Base-by-base conservation (phyloP, 2,888 invertebrate genomes). In the Plemyria rubiginata region DNA sequence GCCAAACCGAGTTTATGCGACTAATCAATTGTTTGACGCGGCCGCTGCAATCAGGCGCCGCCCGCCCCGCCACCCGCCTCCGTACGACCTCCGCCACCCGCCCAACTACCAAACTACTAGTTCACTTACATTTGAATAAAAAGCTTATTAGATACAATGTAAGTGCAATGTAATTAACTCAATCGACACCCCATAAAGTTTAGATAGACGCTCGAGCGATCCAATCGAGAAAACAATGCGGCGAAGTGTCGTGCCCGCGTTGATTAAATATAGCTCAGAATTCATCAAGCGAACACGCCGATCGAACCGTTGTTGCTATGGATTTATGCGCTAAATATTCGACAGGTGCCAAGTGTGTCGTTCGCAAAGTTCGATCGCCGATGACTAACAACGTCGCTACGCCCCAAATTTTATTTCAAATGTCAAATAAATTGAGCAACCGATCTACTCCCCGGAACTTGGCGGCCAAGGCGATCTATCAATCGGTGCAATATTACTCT, bases 281-380 rank as follows among this genome's bases (percentile, higher is more conserved):
- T 91, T 86, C 89, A 89, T 92, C 89, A 90, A 84, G 86, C 83
- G 85, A 80, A 76, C 84, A 82, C 79, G 79, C 82, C 79, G 88
- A 88, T 88, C 86, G 87, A 81, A 78, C 83, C 79, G 86, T 87
- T 85, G 85, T 86, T 86, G 90, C 88, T 91, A 92, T 92, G 92
- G 89, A 92, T 92, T 92, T 92, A 92, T 92, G 90, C 88, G 88
- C 86, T 85, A 89, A 92, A 90, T 93, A 92, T 93, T 93, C 91
- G 91, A 90, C 90, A 90, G 89, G 92, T 93, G 93, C 93, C 93
- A 93, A 93, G 92, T 93, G 93, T 93, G 93, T 90, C 93, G 90
- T 88, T 88, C 85, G 84, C 79, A 85, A 85, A 85, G 90, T 88
- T 89, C 91, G 91, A 88, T 84, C 82, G 81, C 83, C 85, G 88